These are phyloP conservation scores for Camponotus fellah DNA, from an alignment of 2,888 invertebrate genomes.

Conservation along the genomic window DNA sequence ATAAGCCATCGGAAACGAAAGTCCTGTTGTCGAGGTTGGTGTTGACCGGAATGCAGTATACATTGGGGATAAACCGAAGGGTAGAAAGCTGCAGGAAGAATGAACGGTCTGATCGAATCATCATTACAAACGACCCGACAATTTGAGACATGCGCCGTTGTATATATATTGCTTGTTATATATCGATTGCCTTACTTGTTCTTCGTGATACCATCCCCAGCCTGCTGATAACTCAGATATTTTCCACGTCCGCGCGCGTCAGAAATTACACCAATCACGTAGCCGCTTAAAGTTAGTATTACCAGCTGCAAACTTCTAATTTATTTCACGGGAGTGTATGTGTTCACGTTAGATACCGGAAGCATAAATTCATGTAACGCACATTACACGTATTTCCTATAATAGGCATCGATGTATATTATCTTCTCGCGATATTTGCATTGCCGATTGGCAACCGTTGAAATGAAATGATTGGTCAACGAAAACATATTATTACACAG, in stretches of 20 bases:
- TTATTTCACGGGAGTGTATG: slow-evolving; percentile 56
- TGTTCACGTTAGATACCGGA: slow-evolving; percentile 39
- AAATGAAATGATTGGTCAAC: background rate
- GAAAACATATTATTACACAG: slow-evolving; percentile 1
- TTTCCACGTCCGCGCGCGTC: slow-evolving; percentile 58
- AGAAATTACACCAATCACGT: slow-evolving; percentile 71
- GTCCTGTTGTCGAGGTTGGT: slow-evolving; percentile 73
- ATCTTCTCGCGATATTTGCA: background rate
- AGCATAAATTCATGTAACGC: slow-evolving; percentile 36
- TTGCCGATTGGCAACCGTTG: background rate
- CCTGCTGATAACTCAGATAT: slow-evolving; percentile 50
- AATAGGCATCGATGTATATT: background rate
- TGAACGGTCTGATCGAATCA: slow-evolving; percentile 83
- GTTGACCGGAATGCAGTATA: slow-evolving; percentile 79
- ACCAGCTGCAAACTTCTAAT: slow-evolving; percentile 61
- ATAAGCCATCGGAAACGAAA: slow-evolving; percentile 82
- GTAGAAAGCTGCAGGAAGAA: slow-evolving; percentile 71
- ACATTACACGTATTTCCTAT: slow-evolving; percentile 30
- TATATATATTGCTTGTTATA: slow-evolving; percentile 79
- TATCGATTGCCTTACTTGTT: slow-evolving; percentile 59
- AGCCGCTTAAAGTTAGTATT: slow-evolving; percentile 47
- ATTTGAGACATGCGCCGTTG: slow-evolving; percentile 80
- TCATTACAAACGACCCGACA: slow-evolving; percentile 84
- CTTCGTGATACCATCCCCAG: slow-evolving; percentile 38
- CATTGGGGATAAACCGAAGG: slow-evolving; percentile 69